phyloP scores from a whole-genome alignment of 2,888 invertebrate genomes.

The Anorthoa munda region DNA sequence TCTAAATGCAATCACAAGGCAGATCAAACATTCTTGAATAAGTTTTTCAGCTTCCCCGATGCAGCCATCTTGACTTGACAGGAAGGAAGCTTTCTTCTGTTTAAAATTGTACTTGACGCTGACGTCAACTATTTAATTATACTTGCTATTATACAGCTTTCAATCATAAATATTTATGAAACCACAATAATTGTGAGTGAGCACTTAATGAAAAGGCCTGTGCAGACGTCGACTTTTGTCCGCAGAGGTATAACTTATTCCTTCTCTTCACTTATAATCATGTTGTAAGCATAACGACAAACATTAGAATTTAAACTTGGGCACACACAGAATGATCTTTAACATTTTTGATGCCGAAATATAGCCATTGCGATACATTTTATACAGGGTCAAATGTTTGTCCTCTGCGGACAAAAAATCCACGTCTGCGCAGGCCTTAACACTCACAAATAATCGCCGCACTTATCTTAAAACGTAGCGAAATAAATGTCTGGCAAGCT shows the following conservation, averaged over 20 bases:
- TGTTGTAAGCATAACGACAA: no score
- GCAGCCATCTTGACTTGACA: slow-evolving; percentile 55
- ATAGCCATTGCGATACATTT: no score
- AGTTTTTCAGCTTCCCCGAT: slow-evolving; percentile 58
- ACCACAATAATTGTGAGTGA: slow-evolving; percentile 22
- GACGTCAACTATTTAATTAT: slow-evolving; percentile 11
- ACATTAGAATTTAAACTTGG: no score
- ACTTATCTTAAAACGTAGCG: slow-evolving; percentile 64
- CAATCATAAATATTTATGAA: slow-evolving; percentile 20
- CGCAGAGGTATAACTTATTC: no score
- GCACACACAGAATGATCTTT: no score
- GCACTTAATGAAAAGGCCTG: slow-evolving; percentile 30
- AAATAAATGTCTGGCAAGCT: slow-evolving; percentile 71
- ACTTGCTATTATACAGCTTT: slow-evolving; percentile 9
- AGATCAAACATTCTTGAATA: slow-evolving; percentile 68
- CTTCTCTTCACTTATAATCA: no score
- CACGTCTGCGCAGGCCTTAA: slow-evolving; percentile 10
- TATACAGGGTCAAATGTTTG: no score
- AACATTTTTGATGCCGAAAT: no score
- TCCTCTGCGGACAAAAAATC: no score
- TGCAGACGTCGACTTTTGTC: no score
- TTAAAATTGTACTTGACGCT: slow-evolving; percentile 8
- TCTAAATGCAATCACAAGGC: slow-evolving; percentile 71
- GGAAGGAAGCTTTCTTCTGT: slow-evolving; percentile 7
- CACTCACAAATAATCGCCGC: slow-evolving; percentile 35